Percentiles rank a stretch among this genome's conserved stretches.
phyloP scores from a whole-genome alignment of 2,113 vertebrate species.

The Coregonus clupeaformis region DNA sequence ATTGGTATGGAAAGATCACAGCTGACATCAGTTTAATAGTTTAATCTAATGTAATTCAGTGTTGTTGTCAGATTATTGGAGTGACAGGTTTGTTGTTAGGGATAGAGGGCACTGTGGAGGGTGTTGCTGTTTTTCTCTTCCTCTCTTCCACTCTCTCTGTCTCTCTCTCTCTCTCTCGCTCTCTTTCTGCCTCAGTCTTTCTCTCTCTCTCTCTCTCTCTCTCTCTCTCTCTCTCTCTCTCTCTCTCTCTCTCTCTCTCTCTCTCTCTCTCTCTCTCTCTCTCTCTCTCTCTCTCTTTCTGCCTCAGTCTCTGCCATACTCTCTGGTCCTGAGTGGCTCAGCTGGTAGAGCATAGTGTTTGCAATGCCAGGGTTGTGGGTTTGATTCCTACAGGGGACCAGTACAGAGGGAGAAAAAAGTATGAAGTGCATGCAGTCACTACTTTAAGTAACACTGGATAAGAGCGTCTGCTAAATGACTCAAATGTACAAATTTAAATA shows the following conservation, averaged over 20 bases:
- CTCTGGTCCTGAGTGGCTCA: no score
- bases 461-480: neutral
- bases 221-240: constrained; percentile 13
- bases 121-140: neutral
- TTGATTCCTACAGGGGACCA: no score
- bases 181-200: constrained; percentile 27
- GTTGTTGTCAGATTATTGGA: constrained; percentile 35
- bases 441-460: no score
- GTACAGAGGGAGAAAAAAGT: no score
- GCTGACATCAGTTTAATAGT: constrained; percentile 39
- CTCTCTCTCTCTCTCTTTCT: constrained; percentile 19
- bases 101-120: neutral
- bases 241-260: constrained; percentile 14
- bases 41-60: constrained; percentile 50
- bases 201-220: constrained; percentile 23
- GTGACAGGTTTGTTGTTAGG: constrained; percentile 7
- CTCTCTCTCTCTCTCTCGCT: neutral
- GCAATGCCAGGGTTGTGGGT: no score
- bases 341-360: no score
- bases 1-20: constrained; percentile 36
- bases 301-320: constrained; percentile 1
- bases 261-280: neutral
- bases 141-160: neutral
- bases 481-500: neutral
- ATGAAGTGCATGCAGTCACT: no score